Base-by-base conservation (phyloP, 2,888 invertebrate species). In the Gymnocheta viridis region DNA sequence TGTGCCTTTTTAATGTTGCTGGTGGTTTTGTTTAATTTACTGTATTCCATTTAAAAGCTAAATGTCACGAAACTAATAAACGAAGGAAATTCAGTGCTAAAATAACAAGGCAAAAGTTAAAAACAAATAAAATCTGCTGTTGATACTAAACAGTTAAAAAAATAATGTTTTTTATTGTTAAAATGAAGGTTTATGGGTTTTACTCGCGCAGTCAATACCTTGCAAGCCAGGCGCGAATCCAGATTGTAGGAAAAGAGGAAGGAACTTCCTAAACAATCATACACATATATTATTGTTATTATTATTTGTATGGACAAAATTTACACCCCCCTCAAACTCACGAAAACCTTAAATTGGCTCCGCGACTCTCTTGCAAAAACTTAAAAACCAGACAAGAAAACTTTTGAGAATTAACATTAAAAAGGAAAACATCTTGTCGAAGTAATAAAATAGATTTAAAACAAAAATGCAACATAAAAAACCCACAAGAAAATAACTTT, bases 11-110 rank as follows among this genome's bases (percentile, higher is more conserved):
- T 29, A 56, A 32, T 22, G 49, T 10, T 56, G 32, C 14, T 56
- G 29, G 17, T 2, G 47, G 2, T 29, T 81, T 74, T 62, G 47
- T 62, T 62, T 54, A 81, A 74, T 74, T 69, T 44, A 27, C 27
- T 54, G 27, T 70, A 38, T 41, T 70, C 22, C n/a, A 38, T 38
- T 81, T 54, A 69, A 81, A 74, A 54, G 67, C 62, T n/a, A 56
- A 70, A 49, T 70, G 38, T 76, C 70, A 76, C 82, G 76, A 64
- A 76, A 70, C 56, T n/a, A 54, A 69, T 76, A 54, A 76, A 44
- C 44, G 14, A 62, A 24, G n/a, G n/a, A 47, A 62, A 32, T 74
- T 73, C 14, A 38, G 27, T 69, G 67, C 12, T 47, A 14, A 51
- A 51, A 38, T n/a, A 5, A 19, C n/a, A 49, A 72, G 41, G 29